Conservation (phyloP, 2,113 vertebrate species). For the Sander vitreus region DNA sequence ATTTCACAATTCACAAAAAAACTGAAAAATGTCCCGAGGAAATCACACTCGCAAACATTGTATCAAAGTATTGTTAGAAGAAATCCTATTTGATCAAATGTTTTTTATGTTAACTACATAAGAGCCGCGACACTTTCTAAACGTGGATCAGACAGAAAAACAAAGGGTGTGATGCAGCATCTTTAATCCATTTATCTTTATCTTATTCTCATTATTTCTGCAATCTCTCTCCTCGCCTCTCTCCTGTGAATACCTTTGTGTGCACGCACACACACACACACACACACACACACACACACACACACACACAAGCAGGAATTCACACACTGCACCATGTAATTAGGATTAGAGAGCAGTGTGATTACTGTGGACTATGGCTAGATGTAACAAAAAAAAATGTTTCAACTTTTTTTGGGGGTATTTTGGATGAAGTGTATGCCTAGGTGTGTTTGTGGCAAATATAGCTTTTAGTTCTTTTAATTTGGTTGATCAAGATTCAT, state of each 20-base stretch:
- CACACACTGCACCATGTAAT: conserved; percentile 36
- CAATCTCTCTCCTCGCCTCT: not conserved
- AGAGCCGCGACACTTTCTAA: not conserved
- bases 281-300: conserved; percentile 3
- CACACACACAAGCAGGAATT: conserved; percentile 10
- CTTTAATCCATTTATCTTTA: conserved; percentile 29
- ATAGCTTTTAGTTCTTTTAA: not conserved
- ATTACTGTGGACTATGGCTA: conserved; percentile 16
- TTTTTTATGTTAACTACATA: not conserved
- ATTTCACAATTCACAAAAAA: not conserved
- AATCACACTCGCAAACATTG: not conserved
- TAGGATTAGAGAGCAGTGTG: conserved; percentile 57
- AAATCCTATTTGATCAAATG: conserved; percentile 1
- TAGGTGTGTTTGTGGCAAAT: not conserved
- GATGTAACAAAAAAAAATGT: not conserved
- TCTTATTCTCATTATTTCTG: conserved; percentile 12
- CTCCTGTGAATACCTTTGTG: not conserved
- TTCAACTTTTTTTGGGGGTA: not conserved
- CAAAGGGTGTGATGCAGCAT: conserved; percentile 4
- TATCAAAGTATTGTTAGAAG: conserved; percentile 4
- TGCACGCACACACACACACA: not conserved
- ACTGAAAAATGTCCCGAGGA: not conserved
- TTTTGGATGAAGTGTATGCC: not conserved
- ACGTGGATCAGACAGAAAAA: not conserved
- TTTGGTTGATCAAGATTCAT: not conserved